A percentile compares a stretch with the other conserved stretches of the same genome.
Evolutionary conservation across 2,888 invertebrate species (phyloP).

Genomic region (Scaptomyza reducta): DNA sequence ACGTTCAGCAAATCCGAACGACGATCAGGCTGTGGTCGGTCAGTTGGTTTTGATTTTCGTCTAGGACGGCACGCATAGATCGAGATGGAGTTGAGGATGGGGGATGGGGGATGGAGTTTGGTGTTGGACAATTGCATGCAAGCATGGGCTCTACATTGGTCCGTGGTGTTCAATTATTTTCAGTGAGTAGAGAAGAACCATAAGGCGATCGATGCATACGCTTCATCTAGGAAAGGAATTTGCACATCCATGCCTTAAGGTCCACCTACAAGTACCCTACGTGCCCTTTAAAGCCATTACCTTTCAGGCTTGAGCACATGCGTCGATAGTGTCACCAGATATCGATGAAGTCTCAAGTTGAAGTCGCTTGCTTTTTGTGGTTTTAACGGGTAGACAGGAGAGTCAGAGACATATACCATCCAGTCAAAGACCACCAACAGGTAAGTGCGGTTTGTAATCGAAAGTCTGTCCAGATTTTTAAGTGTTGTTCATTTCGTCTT

Average conservation of each 20-base stretch:
- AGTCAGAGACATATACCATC: background rate
- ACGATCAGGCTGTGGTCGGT: conserved; percentile 29
- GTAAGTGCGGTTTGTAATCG: conserved; percentile 5
- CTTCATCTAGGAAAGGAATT: background rate
- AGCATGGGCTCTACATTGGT: conserved; percentile 9
- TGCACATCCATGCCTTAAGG: background rate
- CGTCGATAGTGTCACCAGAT: conserved; percentile 28
- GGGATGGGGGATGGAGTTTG: background rate
- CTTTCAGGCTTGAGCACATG: conserved; percentile 2
- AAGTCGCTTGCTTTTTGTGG: conserved; percentile 35
- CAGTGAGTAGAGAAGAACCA: background rate
- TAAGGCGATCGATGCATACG: background rate
- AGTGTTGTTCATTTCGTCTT: conserved; percentile 9
- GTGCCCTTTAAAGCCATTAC: background rate
- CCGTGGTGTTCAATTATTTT: background rate
- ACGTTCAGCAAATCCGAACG: conserved; percentile 60
- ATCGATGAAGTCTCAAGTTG: conserved; percentile 6
- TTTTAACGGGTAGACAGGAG: conserved; percentile 9
- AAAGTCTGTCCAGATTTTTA: conserved; percentile 4
- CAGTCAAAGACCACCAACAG: conserved; percentile 26
- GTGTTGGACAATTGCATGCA: too few relatives aligned
- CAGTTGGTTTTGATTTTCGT: conserved; percentile 44
- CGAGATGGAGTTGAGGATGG: background rate
- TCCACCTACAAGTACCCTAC: background rate
- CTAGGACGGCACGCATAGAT: conserved; percentile 51